Conservation (phyloP, 2,797 vertebrate species). For the Hydrophis major region DNA sequence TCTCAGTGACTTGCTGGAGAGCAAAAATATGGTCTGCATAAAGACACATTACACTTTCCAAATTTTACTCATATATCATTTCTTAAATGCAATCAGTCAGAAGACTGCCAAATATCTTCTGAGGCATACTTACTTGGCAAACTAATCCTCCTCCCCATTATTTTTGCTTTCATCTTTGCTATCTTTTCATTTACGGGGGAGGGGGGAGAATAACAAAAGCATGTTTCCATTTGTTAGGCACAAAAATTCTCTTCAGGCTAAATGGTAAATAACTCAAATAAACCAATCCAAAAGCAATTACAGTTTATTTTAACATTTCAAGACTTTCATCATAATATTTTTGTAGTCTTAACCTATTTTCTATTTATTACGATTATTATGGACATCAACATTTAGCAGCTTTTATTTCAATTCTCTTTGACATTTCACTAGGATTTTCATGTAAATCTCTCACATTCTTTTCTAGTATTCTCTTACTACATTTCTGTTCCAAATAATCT, state of each 20-base stretch:
- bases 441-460: background rate
- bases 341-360: background rate
- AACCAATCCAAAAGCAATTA: background rate
- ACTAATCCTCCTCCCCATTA: background rate
- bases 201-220: background rate
- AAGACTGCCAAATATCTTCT: background rate
- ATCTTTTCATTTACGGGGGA: background rate
- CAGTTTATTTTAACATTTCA: background rate
- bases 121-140: background rate
- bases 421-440: background rate
- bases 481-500: background rate
- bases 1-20: background rate
- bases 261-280: background rate
- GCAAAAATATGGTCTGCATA: background rate
- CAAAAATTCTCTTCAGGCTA: background rate
- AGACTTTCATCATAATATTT: background rate
- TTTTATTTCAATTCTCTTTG: background rate
- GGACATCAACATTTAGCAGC: background rate
- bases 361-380: background rate
- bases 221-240: background rate
- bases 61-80: background rate
- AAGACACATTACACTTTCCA: background rate
- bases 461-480: background rate
- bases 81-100: background rate
- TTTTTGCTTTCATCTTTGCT: background rate